Evolutionary conservation across 2,888 invertebrate species (phyloP).

Genomic region (Phalangium opilio): DNA sequence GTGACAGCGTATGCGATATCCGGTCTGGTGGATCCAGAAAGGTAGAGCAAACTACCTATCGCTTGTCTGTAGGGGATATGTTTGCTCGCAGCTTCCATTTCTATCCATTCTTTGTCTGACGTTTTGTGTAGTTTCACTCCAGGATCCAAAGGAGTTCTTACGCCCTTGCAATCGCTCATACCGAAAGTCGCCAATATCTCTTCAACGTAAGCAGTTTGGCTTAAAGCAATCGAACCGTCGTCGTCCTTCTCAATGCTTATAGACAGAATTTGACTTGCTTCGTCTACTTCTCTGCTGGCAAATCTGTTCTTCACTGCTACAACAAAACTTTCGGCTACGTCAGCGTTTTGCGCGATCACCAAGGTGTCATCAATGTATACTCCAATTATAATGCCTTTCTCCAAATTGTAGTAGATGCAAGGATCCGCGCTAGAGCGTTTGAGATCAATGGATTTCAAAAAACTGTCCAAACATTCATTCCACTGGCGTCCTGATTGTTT

Average conservation of each 20-base stretch:
- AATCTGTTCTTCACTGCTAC: constrained; percentile 1
- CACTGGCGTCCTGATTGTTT: constrained; percentile 4
- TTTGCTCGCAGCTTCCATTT: too few relatives aligned
- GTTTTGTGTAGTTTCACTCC: too few relatives aligned
- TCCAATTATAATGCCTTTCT: neutral
- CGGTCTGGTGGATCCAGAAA: constrained; percentile 3
- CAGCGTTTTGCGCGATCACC: too few relatives aligned
- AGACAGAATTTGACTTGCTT: constrained; percentile 3
- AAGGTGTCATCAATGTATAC: constrained; percentile 7
- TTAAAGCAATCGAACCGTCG: neutral
- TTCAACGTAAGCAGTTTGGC: constrained; percentile 4
- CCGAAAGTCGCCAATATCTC: constrained; percentile 5
- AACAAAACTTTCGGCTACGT: too few relatives aligned
- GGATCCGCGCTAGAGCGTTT: constrained; percentile 3
- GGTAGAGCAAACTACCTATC: constrained; percentile 5
- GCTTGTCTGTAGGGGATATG: constrained; percentile 4
- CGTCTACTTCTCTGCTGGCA: neutral
- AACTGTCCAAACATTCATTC: constrained; percentile 3
- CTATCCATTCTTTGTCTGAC: too few relatives aligned
- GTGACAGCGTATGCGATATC: constrained; percentile 4
- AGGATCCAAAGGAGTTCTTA: too few relatives aligned
- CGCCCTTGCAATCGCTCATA: too few relatives aligned
- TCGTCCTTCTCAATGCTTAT: constrained; percentile 4
- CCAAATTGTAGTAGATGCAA: constrained; percentile 3
- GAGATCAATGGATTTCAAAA: constrained; percentile 3